These are phyloP conservation scores for Periparus ater DNA, from an alignment of 2,797 vertebrate genomes.

Conservation along the genomic window DNA sequence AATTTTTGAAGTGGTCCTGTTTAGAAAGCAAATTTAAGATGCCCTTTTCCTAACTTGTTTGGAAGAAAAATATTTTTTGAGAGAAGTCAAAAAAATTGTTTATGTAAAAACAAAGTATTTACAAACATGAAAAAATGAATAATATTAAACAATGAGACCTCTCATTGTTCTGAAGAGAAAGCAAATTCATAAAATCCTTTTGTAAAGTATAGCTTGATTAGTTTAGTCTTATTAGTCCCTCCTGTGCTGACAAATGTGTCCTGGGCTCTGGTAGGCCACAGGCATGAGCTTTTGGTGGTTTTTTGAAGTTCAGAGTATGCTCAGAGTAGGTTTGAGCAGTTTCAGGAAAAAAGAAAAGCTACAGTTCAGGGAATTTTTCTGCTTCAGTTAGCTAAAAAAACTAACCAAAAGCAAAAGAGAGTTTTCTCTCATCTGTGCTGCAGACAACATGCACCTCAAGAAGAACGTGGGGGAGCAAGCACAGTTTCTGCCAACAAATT, in stretches of 20 bases:
- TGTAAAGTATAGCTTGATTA: background rate
- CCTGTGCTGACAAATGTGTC: too few species aligned
- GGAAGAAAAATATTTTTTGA: background rate
- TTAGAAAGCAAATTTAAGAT: background rate
- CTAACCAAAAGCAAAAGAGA: background rate
- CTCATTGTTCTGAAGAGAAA: background rate
- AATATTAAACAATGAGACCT: background rate
- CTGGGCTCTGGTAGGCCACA: background rate
- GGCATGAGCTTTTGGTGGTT: background rate
- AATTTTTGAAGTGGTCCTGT: background rate
- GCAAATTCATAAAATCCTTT: background rate
- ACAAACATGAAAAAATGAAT: background rate
- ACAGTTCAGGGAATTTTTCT: background rate
- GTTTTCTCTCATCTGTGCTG: background rate
- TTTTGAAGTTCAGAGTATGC: background rate
- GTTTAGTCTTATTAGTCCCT: background rate
- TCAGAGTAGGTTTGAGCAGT: background rate
- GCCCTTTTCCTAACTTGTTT: background rate
- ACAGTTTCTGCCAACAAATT: background rate
- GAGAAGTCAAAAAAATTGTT: background rate
- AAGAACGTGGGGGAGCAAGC: background rate
- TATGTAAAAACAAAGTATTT: background rate
- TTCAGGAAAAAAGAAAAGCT: background rate
- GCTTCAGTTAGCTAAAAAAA: background rate
- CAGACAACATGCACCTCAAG: background rate